Evolutionary conservation across 2,113 vertebrate species (phyloP), one percentile per base, ranked within the genome.

Genomic region (Phyllostomus hastatus): DNA sequence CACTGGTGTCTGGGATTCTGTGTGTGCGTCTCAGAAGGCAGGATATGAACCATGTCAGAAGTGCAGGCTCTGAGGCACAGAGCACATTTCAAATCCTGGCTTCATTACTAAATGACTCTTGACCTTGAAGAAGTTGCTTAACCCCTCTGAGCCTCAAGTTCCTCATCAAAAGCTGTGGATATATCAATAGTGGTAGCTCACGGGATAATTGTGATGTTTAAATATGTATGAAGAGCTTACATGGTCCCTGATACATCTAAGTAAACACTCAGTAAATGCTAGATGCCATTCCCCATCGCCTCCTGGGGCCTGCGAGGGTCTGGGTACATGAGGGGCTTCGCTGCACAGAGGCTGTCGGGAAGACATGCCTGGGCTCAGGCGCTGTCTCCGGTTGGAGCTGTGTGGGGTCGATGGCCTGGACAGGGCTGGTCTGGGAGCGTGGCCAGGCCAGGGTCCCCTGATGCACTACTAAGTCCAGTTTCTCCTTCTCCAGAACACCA

Each of bases 401-500:
- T 35, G 8, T 66, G 73, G 22, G 20, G 35, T 52, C 38, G 28
- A 6, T 67, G 86, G 52, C n/a, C 28, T 24, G 19, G 31, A 24
- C 16, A 8, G 15, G 72, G 69, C 41, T 3, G 15, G 67, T 48
- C 69, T 78, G 10, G 38, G 38, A 38, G 4, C 41, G 4, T 41
- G 8, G 33, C 69, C 26, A 61, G 7, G 20, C 52, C n/a, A 4
- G 52, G 67, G 1, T 83, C 95, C 95, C 97, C 94, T 98, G 97
- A 96, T 95, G 92, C 96, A 84, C 96, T 87, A 89, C 28, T 15
- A 6, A 95, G 72, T 97, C 81, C 97, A 97, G 95, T 97, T 96
- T 98, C 95, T 98, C 95, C 92, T 98, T 92, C 97, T 97, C 95
- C 97, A 99, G 99, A 99, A 95, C 99, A 99, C 98, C 99, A 99